Percentiles rank a stretch among this genome's conserved stretches.
phyloP scores from a whole-genome alignment of 1,140 invertebrate species.

The Melitaea cinxia region DNA sequence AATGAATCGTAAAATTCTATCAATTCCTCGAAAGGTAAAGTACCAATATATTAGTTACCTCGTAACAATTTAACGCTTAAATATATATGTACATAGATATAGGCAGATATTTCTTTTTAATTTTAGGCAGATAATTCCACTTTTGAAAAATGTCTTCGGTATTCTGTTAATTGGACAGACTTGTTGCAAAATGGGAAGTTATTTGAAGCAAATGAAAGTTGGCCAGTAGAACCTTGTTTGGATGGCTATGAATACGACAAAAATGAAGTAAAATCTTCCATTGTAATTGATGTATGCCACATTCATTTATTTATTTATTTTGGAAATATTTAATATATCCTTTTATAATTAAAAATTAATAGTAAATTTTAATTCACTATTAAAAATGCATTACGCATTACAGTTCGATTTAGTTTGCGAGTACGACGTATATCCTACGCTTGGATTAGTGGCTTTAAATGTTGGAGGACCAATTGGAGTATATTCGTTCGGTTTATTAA shows the following conservation, averaged over 20 bases:
- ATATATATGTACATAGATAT: too few relatives aligned
- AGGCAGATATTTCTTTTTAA: slow-evolving; percentile 15
- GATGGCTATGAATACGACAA: slow-evolving; percentile 92
- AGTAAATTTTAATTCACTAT: too few relatives aligned
- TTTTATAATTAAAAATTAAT: too few relatives aligned
- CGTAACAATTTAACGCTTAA: too few relatives aligned
- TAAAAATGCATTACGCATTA: slow-evolving; percentile 45
- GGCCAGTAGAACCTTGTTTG: slow-evolving; percentile 85
- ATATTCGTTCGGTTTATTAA: slow-evolving; percentile 91
- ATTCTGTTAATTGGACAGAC: slow-evolving; percentile 87
- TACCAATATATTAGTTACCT: too few relatives aligned
- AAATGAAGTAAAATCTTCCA: slow-evolving; percentile 86
- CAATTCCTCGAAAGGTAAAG: slow-evolving; percentile 84
- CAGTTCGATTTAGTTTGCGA: slow-evolving; percentile 94
- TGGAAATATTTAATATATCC: slow-evolving; percentile 9
- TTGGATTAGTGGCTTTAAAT: slow-evolving; percentile 91
- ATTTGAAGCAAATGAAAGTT: slow-evolving; percentile 77
- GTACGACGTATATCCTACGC: slow-evolving; percentile 91
- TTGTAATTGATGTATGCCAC: slow-evolving; percentile 90
- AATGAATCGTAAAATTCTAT: slow-evolving; percentile 84
- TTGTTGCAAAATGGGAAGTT: slow-evolving; percentile 69
- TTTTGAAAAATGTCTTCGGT: slow-evolving; percentile 79
- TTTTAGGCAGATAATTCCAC: slow-evolving; percentile 75
- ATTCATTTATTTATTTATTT: not conserved
- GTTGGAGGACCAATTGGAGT: slow-evolving; percentile 92